phyloP scores from a whole-genome alignment of 2,797 vertebrate species.

The Hyperoplus lanceolatus region DNA sequence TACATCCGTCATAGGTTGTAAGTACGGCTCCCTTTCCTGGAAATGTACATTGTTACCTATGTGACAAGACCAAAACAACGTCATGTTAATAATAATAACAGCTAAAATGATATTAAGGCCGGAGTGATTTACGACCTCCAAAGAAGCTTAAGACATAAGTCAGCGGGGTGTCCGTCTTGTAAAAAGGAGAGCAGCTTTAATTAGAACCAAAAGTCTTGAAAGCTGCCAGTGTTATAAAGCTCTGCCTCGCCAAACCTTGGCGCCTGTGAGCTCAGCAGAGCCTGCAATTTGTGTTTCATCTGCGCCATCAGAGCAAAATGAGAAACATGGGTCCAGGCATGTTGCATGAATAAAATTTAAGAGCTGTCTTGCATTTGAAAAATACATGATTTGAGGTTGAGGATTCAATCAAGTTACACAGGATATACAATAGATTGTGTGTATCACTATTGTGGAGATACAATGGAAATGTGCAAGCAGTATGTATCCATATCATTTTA shows the following conservation, averaged over 20 bases:
- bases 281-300: slow-evolving; percentile 80
- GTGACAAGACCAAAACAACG: not conserved
- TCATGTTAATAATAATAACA: slow-evolving; percentile 25
- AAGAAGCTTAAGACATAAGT: slow-evolving; percentile 45
- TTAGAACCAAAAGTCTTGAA: slow-evolving; percentile 78
- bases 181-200: slow-evolving; percentile 69
- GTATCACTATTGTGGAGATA: slow-evolving; percentile 5
- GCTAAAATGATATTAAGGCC: slow-evolving; percentile 35
- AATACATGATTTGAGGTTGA: slow-evolving; percentile 36
- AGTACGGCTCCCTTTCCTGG: not conserved
- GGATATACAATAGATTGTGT: slow-evolving; percentile 7
- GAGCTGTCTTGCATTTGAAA: slow-evolving; percentile 34
- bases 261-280: slow-evolving; percentile 76
- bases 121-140: slow-evolving; percentile 45
- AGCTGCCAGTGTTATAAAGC: slow-evolving; percentile 76
- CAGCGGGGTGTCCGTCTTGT: slow-evolving; percentile 46
- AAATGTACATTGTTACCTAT: slow-evolving; percentile 1
- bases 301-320: slow-evolving; percentile 65
- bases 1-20: slow-evolving; percentile 2
- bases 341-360: slow-evolving; percentile 59
- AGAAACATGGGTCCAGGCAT: slow-evolving; percentile 66
- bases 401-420: slow-evolving; percentile 24
- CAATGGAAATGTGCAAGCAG: not conserved
- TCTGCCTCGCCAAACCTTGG: slow-evolving; percentile 66
- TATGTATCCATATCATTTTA: not conserved